Evolutionary conservation across 1,140 invertebrate genomes (phyloP), one percentile per base, ranked within the genome.

Genomic region (Subanguina moxae): DNA sequence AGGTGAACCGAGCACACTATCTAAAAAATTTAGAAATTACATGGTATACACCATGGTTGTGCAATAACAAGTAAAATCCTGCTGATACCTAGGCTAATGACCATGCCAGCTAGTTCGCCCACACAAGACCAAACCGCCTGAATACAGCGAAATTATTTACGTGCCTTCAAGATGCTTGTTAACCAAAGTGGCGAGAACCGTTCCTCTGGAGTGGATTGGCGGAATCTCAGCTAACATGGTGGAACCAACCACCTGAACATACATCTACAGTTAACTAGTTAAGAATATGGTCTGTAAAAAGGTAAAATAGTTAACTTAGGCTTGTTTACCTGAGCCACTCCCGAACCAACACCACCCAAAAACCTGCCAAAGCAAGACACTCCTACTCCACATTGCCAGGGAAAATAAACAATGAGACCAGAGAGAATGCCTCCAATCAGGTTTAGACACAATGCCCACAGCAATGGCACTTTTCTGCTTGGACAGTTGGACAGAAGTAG

Each of bases 121-220:
- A 75, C 21, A 42, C 73, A 75, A 7, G 73, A 70, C 73, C 73
- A 75, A 59, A 73, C 73, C 15, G 73, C 77, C 71, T 72, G 27
- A 64, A 64, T 7, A 52, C 3, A 32, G 17, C 1, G 3, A n/a
- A 21, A 5, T 15, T 23, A 7, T 21, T 61, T 30, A 5, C 9
- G 28, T 23, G 3, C 13, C 21, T 56, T 23, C 13, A 23, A 3
- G 38, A 61, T 7, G 27, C 8, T 30, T 8, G 32, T 11, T 73
- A 46, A 72, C 71, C 19, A 76, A 43, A 58, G 73, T 74, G n/a
- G 74, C 73, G 3, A 75, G 72, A 8, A 74, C 62, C 17, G 73
- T 74, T 11, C 73, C 73, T 11, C 73, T 38, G 0, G 38, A 27
- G 15, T 65, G 64, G 57, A 77, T 73, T 19, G 74, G 75, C 8